Conservation (phyloP, 2,113 vertebrate species). For the Gallinago jamesoni region DNA sequence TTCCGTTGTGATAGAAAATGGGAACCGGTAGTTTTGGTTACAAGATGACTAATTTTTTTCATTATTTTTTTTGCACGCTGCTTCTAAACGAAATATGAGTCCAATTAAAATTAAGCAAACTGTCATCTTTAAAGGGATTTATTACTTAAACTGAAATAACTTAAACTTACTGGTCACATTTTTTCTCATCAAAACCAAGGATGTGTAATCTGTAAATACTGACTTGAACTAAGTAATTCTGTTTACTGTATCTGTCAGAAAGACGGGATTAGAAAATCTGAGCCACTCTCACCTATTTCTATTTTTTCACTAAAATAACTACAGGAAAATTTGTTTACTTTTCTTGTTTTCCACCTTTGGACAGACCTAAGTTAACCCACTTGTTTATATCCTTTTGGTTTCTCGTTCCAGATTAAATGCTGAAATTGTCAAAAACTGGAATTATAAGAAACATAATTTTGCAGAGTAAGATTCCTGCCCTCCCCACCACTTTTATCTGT, state of each 20-base stretch:
- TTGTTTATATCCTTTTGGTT: background rate
- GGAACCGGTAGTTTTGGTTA: background rate
- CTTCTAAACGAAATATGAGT: background rate
- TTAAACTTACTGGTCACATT: background rate
- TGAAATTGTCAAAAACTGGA: background rate
- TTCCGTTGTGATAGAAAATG: background rate
- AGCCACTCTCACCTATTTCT: background rate
- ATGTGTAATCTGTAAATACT: background rate
- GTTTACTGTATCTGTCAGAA: background rate
- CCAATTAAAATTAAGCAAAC: background rate
- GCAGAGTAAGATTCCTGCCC: background rate
- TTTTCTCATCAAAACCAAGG: background rate
- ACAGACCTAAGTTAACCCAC: background rate
- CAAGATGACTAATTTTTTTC: background rate
- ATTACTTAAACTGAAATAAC: background rate
- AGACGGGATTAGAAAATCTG: background rate
- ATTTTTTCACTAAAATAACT: background rate
- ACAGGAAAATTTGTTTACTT: background rate
- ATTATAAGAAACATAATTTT: background rate
- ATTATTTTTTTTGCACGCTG: background rate
- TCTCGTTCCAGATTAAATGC: background rate
- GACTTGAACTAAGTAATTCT: background rate
- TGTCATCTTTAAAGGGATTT: background rate
- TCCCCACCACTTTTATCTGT: background rate
- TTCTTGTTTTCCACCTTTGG: background rate